Evolutionary conservation across 2,797 vertebrate species (phyloP).

Genomic region (Cossypha caffra): DNA sequence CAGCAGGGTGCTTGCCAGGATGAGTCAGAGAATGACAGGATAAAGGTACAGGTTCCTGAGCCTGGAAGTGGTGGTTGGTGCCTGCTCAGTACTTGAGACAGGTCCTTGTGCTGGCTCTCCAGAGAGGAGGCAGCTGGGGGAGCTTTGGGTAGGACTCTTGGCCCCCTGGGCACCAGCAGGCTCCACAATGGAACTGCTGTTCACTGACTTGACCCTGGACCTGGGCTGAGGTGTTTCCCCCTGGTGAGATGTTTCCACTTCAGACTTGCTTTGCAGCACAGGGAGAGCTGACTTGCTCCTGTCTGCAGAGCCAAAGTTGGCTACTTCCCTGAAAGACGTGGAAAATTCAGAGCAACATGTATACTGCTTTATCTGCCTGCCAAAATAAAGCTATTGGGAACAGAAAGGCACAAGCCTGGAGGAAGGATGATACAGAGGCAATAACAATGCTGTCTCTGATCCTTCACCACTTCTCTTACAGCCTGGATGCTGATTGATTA

Average conservation of each 20-base stretch:
- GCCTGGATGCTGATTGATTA: neutral
- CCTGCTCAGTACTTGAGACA: accelerated
- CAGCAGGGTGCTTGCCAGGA: neutral
- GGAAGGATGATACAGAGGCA: neutral
- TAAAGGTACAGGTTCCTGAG: neutral
- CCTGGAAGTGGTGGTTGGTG: neutral
- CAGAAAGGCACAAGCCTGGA: neutral
- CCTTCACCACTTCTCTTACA: neutral
- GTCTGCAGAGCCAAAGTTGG: neutral
- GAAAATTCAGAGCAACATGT: neutral
- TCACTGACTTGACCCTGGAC: neutral
- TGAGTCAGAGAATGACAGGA: constrained; percentile 45
- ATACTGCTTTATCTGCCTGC: neutral
- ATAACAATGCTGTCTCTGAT: neutral
- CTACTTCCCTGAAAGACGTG: neutral
- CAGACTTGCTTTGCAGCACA: neutral
- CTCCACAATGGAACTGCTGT: accelerated
- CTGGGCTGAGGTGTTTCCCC: neutral
- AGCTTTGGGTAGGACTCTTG: neutral
- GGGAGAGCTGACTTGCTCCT: neutral
- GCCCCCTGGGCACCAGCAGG: neutral
- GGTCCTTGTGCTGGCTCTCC: neutral
- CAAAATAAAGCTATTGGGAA: neutral
- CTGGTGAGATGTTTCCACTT: neutral
- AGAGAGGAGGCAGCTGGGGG: neutral